phyloP scores from a whole-genome alignment of 1,140 invertebrate species.

The Drosophila baimaii region DNA sequence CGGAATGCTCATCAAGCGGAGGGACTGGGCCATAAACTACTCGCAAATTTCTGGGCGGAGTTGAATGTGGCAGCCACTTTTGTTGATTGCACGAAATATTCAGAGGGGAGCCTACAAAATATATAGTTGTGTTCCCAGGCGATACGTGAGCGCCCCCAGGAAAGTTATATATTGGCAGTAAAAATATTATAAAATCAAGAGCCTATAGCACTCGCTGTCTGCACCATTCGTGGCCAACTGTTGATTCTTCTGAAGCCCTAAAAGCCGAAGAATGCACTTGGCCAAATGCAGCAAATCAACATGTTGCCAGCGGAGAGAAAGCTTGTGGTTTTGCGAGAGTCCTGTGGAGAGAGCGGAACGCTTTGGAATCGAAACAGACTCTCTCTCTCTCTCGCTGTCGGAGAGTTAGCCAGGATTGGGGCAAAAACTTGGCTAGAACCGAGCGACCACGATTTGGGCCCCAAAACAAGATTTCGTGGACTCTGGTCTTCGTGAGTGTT shows the following conservation, averaged over 20 bases:
- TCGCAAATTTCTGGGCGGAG: conserved; percentile 9
- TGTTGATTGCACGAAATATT: conserved; percentile 58
- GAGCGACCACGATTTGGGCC: conserved; percentile 16
- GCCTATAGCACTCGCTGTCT: conserved; percentile 7
- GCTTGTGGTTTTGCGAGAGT: not conserved
- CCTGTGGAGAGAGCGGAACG: conserved; percentile 45
- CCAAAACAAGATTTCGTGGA: conserved; percentile 41
- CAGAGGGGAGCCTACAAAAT: conserved; percentile 20
- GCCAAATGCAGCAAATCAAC: conserved; percentile 44
- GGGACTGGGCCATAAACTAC: conserved; percentile 40
- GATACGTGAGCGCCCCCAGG: conserved; percentile 7
- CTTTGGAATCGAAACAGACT: conserved; percentile 50
- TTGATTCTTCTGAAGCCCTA: conserved; percentile 41
- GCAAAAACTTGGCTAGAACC: conserved; percentile 35
- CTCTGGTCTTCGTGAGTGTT: conserved; percentile 31
- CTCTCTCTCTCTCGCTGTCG: not conserved
- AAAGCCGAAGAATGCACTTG: conserved; percentile 26
- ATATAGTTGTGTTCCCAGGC: not conserved
- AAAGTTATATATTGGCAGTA: conserved; percentile 13
- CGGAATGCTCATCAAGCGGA: conserved; percentile 13
- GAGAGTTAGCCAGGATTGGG: conserved; percentile 45
- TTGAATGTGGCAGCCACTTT: conserved; percentile 51
- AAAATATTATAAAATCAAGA: conserved; percentile 16
- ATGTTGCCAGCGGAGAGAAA: conserved; percentile 55
- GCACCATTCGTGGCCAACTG: conserved; percentile 57